These are phyloP conservation scores for Beris chalybata DNA, from an alignment of 2,888 invertebrate species.

Conservation along the genomic window DNA sequence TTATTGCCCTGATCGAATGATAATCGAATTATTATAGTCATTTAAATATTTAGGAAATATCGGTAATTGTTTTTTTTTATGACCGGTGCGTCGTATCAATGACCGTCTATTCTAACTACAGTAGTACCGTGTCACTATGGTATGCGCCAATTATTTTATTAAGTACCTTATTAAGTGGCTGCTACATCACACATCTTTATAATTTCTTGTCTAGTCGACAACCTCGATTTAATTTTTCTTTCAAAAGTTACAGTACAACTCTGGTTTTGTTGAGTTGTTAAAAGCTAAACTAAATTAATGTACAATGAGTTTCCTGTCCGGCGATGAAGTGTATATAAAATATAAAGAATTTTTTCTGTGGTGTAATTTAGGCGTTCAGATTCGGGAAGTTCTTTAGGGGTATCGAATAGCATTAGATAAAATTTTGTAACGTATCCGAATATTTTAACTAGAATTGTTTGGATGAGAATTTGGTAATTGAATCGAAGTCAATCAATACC, in stretches of 20 bases:
- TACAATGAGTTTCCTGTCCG: conserved; percentile 27
- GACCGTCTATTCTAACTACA: no score
- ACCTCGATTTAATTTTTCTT: conserved; percentile 7
- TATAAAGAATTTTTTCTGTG: background rate
- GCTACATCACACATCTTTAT: conserved; percentile 3
- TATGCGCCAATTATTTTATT: no score
- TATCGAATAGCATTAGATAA: background rate
- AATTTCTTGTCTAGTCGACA: conserved; percentile 20
- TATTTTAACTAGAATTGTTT: background rate
- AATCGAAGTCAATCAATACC: background rate
- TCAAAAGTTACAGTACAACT: background rate
- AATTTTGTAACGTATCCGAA: background rate
- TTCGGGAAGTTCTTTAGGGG: no score
- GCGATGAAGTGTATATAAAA: no score
- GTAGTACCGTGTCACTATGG: no score
- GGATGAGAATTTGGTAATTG: background rate
- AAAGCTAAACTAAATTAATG: conserved; percentile 14
- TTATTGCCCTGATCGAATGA: no score
- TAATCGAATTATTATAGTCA: no score
- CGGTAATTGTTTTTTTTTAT: no score
- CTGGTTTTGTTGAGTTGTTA: background rate
- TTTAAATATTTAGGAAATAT: no score
- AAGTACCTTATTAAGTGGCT: no score
- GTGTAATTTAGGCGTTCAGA: background rate
- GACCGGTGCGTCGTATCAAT: no score